Conservation (phyloP, 2,797 vertebrate genomes). For the Gymnoscopelus braueri region DNA sequence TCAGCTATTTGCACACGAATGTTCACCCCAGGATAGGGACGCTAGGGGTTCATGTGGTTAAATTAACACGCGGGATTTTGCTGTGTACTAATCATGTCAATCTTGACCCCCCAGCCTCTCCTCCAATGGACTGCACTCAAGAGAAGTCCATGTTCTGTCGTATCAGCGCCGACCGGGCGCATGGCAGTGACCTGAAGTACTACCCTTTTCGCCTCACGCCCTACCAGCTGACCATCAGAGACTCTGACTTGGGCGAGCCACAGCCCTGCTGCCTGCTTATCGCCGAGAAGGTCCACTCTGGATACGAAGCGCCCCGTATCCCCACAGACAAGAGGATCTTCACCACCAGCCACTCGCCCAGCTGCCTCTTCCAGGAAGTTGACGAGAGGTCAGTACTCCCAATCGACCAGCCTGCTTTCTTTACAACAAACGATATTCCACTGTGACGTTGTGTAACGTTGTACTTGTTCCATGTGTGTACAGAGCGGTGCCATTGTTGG, state of each 20-base stretch:
- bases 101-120: conserved; percentile 59
- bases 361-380: conserved; percentile 94
- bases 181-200: conserved; percentile 77
- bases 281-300: conserved; percentile 89
- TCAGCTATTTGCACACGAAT: too few species aligned
- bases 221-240: conserved; percentile 88
- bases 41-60: too few species aligned
- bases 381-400: conserved; percentile 86
- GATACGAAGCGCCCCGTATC: conserved; percentile 93
- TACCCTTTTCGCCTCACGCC: conserved; percentile 89
- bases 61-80: conserved; percentile 16
- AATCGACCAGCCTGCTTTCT: not conserved
- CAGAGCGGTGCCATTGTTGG: conserved; percentile 88
- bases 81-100: conserved; percentile 29
- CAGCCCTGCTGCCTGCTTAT: conserved; percentile 92
- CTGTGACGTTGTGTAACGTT: not conserved
- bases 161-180: conserved; percentile 82
- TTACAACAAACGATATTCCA: not conserved
- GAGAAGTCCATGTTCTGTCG: conserved; percentile 96
- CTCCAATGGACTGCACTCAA: conserved; percentile 82
- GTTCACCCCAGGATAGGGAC: too few species aligned
- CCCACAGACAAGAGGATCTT: conserved; percentile 93
- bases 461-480: conserved; percentile 8
- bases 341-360: conserved; percentile 94
- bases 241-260: conserved; percentile 80